phyloP scores from a whole-genome alignment of 1,140 invertebrate species.

The Venustaconcha ellipsiformis region DNA sequence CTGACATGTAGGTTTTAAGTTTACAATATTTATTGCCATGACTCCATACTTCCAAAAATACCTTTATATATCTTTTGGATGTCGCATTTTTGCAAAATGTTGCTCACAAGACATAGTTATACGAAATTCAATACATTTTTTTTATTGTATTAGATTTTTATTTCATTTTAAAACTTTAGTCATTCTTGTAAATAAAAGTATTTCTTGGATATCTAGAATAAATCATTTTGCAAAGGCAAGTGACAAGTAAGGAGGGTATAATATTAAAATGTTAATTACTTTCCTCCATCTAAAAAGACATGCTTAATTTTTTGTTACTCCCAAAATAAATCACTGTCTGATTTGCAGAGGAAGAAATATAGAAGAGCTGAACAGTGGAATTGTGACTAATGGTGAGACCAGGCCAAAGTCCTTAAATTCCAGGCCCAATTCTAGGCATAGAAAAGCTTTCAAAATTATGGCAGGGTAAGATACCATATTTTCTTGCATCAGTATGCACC shows the following conservation, averaged over 20 bases:
- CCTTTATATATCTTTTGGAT: too few relatives aligned
- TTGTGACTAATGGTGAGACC: too few relatives aligned
- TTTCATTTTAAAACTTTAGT: neutral
- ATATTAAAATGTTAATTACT: too few relatives aligned
- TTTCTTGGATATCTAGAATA: too few relatives aligned
- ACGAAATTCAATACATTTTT: neutral
- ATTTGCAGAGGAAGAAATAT: too few relatives aligned
- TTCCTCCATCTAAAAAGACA: too few relatives aligned
- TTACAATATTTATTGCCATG: neutral
- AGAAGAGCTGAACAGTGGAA: neutral
- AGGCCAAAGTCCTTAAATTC: slow-evolving; percentile 37
- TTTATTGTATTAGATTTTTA: neutral
- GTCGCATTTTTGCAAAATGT: neutral
- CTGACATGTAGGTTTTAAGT: slow-evolving; percentile 46
- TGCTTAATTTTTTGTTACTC: too few relatives aligned
- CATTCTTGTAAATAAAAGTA: too few relatives aligned
- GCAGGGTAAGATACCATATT: slow-evolving; percentile 50
- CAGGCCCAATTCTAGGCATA: slow-evolving; percentile 62
- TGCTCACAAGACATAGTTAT: neutral
- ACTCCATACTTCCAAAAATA: too few relatives aligned
- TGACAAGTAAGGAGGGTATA: too few relatives aligned
- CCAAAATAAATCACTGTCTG: too few relatives aligned
- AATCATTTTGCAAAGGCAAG: too few relatives aligned
- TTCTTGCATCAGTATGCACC: neutral
- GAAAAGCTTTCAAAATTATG: slow-evolving; percentile 53